Evolutionary conservation across 2,113 vertebrate genomes (phyloP).

Genomic region (Glaucomys volans): DNA sequence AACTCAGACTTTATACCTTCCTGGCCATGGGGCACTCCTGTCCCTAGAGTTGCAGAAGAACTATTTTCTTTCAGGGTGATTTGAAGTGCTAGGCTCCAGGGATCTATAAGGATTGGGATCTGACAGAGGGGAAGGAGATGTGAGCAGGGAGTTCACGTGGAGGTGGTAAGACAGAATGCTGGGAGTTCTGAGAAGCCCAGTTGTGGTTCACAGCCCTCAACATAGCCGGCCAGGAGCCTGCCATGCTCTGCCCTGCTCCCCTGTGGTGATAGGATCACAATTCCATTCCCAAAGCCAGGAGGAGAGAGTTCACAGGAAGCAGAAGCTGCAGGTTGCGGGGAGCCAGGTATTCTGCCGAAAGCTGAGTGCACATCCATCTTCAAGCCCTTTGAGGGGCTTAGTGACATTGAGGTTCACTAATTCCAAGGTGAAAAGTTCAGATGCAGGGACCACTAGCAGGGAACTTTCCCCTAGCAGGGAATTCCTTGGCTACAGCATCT

Average conservation of each 20-base stretch:
- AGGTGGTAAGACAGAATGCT: accelerated
- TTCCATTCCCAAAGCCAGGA: neutral
- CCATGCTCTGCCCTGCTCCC: neutral
- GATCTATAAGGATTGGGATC: neutral
- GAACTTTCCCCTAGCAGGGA: neutral
- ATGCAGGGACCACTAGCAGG: neutral
- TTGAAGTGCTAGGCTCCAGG: neutral
- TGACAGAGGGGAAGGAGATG: neutral
- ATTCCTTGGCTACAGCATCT: accelerated
- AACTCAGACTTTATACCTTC: neutral
- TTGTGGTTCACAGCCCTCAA: accelerated
- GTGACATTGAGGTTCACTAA: neutral
- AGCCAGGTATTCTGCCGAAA: too few species aligned
- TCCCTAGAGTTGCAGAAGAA: neutral
- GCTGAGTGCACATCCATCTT: neutral
- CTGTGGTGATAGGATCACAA: accelerated
- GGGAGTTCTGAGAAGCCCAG: neutral
- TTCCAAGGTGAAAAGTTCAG: neutral
- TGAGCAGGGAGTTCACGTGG: accelerated
- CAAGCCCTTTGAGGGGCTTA: neutral
- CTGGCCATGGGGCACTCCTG: neutral
- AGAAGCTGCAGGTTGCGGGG: neutral
- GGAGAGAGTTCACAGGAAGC: neutral
- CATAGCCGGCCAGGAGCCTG: accelerated
- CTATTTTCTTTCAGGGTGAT: neutral